Percentiles rank a stretch among this genome's conserved stretches.
Evolutionary conservation across 2,113 vertebrate species (phyloP).

Genomic region (Lucifuga dentata): DNA sequence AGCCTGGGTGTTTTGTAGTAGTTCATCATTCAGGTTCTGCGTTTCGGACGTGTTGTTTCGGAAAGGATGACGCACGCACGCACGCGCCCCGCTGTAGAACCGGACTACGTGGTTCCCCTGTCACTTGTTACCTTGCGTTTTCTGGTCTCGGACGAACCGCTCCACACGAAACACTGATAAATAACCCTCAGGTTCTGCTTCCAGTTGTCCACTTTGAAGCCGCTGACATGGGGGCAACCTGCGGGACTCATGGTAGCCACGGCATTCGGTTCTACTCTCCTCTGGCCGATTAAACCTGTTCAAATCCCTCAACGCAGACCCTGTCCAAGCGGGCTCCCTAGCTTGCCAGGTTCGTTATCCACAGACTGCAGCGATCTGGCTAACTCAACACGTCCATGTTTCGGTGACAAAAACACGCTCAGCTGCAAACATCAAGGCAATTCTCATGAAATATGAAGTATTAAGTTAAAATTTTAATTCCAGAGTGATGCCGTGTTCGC

Average conservation of each 20-base stretch:
- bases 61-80: background rate
- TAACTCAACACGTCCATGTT: constrained; percentile 73
- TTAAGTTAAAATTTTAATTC: constrained; percentile 9
- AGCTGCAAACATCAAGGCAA: constrained; percentile 58
- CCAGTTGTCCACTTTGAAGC: constrained; percentile 99
- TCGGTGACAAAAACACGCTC: constrained; percentile 48
- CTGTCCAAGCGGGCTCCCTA: constrained; percentile 46
- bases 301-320: constrained; percentile 52
- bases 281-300: constrained; percentile 66
- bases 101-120: constrained; percentile 3
- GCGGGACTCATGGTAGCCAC: constrained; percentile 90
- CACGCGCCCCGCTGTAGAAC: background rate
- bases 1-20: too few relatives aligned
- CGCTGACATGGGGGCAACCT: constrained; percentile 94
- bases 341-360: constrained; percentile 67
- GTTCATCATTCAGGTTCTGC: too few relatives aligned
- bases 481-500: constrained; percentile 16
- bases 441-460: constrained; percentile 3
- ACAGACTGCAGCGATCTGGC: constrained; percentile 62
- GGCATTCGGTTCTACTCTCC: constrained; percentile 72
- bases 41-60: too few relatives aligned
- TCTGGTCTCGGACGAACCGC: constrained; percentile 93
- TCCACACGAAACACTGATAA: constrained; percentile 98
- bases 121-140: constrained; percentile 91
- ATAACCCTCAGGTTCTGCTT: constrained; percentile 97